A percentile compares a stretch with the other conserved stretches of the same genome.
phyloP scores from a whole-genome alignment of 1,140 invertebrate genomes.

The Panagrolaimus sp. region DNA sequence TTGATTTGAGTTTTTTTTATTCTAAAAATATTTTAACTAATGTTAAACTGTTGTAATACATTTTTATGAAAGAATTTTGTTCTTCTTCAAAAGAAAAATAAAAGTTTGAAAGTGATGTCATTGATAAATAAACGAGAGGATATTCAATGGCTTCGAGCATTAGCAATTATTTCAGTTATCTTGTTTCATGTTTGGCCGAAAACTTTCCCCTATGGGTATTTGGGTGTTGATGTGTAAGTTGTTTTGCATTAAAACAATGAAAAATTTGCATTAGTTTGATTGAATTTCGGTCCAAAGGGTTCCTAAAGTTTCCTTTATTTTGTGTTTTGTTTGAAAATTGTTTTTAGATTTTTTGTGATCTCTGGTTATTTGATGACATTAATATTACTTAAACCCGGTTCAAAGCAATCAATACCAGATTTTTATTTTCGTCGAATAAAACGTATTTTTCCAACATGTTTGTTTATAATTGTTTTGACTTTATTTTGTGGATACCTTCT shows the following conservation, averaged over 20 bases:
- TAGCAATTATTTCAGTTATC: neutral
- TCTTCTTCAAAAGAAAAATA: too few relatives aligned
- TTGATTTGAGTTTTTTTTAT: too few relatives aligned
- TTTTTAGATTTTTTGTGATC: neutral
- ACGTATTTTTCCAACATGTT: conserved; percentile 3
- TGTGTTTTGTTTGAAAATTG: too few relatives aligned
- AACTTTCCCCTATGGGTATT: neutral
- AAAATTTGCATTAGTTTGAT: neutral
- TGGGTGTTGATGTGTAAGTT: conserved; percentile 12
- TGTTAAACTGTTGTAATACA: too few relatives aligned
- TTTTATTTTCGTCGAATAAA: conserved; percentile 7
- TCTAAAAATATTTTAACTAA: too few relatives aligned
- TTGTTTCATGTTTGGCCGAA: neutral
- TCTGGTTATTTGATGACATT: conserved; percentile 10
- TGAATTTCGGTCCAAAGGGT: too few relatives aligned
- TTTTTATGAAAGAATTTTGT: too few relatives aligned
- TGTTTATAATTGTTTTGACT: neutral
- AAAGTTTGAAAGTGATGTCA: too few relatives aligned
- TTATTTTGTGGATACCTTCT: neutral
- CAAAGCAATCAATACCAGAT: neutral
- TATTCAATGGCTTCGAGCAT: neutral
- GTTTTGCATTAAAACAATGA: neutral
- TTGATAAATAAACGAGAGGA: neutral
- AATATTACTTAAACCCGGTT: neutral
- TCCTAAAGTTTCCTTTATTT: too few relatives aligned